Base-by-base conservation (phyloP, 2,797 vertebrate species). In the Aeoliscus strigatus region DNA sequence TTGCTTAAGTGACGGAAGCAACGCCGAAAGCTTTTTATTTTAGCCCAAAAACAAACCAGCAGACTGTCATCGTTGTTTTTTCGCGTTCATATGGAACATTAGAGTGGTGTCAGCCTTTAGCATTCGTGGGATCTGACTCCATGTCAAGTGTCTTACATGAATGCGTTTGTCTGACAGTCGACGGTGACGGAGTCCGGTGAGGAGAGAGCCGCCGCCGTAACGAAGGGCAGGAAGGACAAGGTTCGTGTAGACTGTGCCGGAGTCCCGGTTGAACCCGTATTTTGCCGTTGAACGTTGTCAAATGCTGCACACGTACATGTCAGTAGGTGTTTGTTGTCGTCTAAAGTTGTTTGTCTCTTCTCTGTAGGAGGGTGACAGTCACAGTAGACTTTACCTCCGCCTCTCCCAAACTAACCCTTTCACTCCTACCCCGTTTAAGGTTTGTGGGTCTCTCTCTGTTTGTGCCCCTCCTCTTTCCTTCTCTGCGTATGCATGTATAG, bases 331-430 rank as follows among this genome's bases (percentile, higher is more conserved):
- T 11, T 23, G 73, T 60, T 54, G 39, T 53, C 58, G 41, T 41
- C 48, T 77, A 70, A 82, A 76, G 80, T 54, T 85, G 66, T 84
- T 63, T 92, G 90, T 94, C 82, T 94, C 74, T 94, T 90, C 77
- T 82, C 89, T 83, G 55, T 97, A 97, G 94, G 93, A 86, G 75
- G 78, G 88, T 86, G 88, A 90, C 85, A 90, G 89, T 92, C 91
- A 91, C 86, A 73, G 84, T 95, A 94, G 86, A 87, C 86, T 91
- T 91, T 87, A 85, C 86, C 91, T 93, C 79, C 85, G 78, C 87
- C 90, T 92, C 86, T 94, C 90, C 90, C 91, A 91, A 90, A 92
- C 90, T 96, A 95, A 97, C 90, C 92, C 93, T 88, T 97, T 97
- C 91, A 92, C 90, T 87, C 92, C 93, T 86, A 94, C 89, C 88